A percentile compares a stretch with the other conserved stretches of the same genome.
Conservation (phyloP, 2,113 vertebrate species). For the Poecilia latipinna region DNA sequence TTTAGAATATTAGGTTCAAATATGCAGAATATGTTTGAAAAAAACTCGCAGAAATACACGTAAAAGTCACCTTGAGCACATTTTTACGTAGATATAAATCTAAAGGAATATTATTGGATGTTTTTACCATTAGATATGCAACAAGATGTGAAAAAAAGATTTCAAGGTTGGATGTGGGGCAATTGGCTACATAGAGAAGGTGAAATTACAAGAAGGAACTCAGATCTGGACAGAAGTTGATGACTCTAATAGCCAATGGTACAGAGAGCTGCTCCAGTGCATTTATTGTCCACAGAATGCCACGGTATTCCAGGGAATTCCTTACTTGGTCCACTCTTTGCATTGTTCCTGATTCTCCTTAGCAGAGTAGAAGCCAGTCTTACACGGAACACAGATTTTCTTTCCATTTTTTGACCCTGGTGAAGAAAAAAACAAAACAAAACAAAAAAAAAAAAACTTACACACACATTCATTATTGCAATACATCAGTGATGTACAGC, state of each 20-base stretch:
- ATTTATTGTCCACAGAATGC: conserved; percentile 38
- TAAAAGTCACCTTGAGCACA: background rate
- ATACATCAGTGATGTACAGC: background rate
- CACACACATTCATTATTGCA: background rate
- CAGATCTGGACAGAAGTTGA: conserved; percentile 39
- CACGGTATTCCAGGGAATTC: conserved; percentile 21
- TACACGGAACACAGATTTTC: conserved; percentile 77
- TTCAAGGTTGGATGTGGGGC: background rate
- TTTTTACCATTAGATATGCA: background rate
- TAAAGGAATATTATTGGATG: background rate
- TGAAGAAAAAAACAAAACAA: background rate
- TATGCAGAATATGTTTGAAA: background rate
- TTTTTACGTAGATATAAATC: background rate
- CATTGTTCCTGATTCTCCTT: conserved; percentile 78
- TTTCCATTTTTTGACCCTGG: conserved; percentile 59
- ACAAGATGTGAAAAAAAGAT: background rate
- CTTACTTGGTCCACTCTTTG: conserved; percentile 93
- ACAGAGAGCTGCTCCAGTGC: conserved; percentile 5
- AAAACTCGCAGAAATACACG: background rate
- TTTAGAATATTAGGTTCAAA: background rate
- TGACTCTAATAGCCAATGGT: conserved; percentile 49
- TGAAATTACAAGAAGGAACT: too few species aligned
- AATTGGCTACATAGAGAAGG: background rate
- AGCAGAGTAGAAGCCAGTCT: conserved; percentile 85
- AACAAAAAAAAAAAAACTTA: conserved; percentile 1